Evolutionary conservation across 2,888 invertebrate species (phyloP).

Genomic region (Heliconius ethilla): DNA sequence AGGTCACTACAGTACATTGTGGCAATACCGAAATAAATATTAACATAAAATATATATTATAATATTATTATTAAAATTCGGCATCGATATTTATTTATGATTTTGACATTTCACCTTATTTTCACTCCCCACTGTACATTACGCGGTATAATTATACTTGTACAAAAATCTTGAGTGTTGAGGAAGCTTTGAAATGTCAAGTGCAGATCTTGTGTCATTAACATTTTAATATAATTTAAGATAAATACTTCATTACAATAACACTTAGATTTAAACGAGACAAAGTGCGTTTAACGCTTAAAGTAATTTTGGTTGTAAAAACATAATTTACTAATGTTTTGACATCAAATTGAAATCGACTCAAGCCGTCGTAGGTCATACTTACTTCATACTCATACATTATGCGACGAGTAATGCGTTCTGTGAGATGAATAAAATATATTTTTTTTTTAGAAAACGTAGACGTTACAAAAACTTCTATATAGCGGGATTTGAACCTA

Average conservation of each 20-base stretch:
- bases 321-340: conserved; percentile 24
- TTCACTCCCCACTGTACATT: not conserved
- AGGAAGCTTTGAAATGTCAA: conserved; percentile 33
- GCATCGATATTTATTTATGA: conserved; percentile 16
- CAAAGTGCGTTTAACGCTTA: conserved; percentile 17
- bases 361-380: not conserved
- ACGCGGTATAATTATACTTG: conserved; percentile 15
- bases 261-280: conserved; percentile 21
- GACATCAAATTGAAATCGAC: conserved; percentile 12
- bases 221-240: conserved; percentile 26
- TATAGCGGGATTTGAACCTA: not conserved
- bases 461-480: not conserved
- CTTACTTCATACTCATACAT: not conserved
- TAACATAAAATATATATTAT: not conserved
- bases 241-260: conserved; percentile 20
- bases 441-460: not conserved
- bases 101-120: conserved; percentile 22
- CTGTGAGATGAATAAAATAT: not conserved
- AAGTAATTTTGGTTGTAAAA: conserved; percentile 23
- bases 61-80: conserved; percentile 1
- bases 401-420: conserved; percentile 11
- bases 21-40: conserved; percentile 9
- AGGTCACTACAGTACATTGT: not conserved
- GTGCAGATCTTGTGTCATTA: conserved; percentile 24
- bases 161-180: conserved; percentile 28